These are phyloP conservation scores for Scaptomyza flava DNA, from an alignment of 2,888 invertebrate species.

Conservation along the genomic window DNA sequence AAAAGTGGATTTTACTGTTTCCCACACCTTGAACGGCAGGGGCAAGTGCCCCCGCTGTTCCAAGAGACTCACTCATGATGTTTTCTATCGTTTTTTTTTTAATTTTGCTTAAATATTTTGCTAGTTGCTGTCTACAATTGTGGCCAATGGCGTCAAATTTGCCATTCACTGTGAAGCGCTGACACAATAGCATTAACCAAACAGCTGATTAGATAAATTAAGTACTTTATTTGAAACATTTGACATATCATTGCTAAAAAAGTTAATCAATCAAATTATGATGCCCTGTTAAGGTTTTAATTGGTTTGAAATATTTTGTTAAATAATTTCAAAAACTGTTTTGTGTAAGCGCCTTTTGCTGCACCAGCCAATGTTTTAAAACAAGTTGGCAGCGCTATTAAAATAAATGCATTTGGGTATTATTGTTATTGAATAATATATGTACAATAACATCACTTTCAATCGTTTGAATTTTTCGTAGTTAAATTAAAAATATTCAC, in stretches of 20 bases:
- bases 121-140: slow-evolving; percentile 20
- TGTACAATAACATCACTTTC: slow-evolving; percentile 8
- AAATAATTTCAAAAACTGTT: too few relatives aligned
- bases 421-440: slow-evolving; percentile 1
- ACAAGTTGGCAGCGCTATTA: slow-evolving; percentile 4
- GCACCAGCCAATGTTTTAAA: background rate
- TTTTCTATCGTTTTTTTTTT: background rate
- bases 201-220: slow-evolving; percentile 31
- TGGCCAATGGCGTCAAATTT: slow-evolving; percentile 33
- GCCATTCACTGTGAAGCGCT: slow-evolving; percentile 31
- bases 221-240: background rate
- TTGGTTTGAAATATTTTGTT: too few relatives aligned
- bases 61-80: slow-evolving; percentile 55
- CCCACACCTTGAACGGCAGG: slow-evolving; percentile 30
- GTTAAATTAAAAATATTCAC: background rate
- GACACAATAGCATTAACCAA: slow-evolving; percentile 11
- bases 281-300: too few relatives aligned
- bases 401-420: background rate
- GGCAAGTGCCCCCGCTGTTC: slow-evolving; percentile 30
- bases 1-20: slow-evolving; percentile 86
- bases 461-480: slow-evolving; percentile 20
- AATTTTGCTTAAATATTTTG: slow-evolving; percentile 3
- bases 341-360: too few relatives aligned
- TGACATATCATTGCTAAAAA: too few relatives aligned
- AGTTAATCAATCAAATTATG: background rate